phyloP scores from a whole-genome alignment of 2,113 vertebrate species.

The Prolemur simus region DNA sequence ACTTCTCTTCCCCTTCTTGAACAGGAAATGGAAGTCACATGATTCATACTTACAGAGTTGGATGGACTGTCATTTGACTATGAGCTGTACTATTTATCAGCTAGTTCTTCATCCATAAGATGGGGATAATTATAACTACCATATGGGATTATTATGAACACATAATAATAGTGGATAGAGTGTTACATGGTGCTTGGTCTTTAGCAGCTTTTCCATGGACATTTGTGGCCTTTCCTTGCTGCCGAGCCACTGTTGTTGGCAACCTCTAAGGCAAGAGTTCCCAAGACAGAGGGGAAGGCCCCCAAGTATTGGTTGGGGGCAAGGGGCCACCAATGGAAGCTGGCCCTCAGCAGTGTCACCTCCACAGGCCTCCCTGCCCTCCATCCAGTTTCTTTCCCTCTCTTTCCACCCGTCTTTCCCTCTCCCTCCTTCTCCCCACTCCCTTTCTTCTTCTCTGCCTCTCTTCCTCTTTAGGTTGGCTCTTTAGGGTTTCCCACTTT shows the following conservation, averaged over 20 bases:
- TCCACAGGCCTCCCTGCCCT: neutral
- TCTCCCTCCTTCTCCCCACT: too few relatives aligned
- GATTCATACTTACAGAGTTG: neutral
- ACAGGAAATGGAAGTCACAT: neutral
- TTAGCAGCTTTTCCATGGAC: neutral
- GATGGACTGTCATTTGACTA: neutral
- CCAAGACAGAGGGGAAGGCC: neutral
- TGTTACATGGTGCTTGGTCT: neutral
- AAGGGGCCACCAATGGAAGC: neutral
- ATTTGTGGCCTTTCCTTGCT: neutral
- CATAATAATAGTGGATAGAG: neutral
- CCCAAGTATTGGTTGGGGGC: neutral
- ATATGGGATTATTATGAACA: too few relatives aligned
- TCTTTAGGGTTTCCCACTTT: neutral
- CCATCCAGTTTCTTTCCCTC: neutral
- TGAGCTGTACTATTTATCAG: neutral
- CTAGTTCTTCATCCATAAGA: neutral
- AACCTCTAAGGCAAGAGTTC: neutral
- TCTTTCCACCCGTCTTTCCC: too few relatives aligned
- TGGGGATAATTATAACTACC: neutral
- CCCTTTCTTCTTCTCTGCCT: neutral
- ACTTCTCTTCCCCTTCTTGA: neutral
- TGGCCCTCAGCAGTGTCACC: rapidly evolving
- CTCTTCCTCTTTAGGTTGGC: neutral
- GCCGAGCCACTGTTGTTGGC: neutral